Base-by-base conservation (phyloP, 2,113 vertebrate species). In the Phalacrocorax carbo region DNA sequence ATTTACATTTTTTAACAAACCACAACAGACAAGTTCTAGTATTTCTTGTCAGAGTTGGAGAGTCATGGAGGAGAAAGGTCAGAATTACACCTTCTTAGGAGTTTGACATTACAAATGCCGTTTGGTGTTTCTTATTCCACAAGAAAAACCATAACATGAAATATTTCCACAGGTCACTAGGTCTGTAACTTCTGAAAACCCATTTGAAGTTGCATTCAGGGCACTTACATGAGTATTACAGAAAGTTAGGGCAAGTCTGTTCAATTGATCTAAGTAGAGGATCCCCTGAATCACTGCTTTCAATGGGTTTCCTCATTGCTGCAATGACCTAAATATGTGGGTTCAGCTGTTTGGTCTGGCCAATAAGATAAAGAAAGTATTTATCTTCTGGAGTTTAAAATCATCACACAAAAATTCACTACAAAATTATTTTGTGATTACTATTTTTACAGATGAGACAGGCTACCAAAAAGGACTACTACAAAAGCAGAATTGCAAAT, bases 1-100 rank as follows among this genome's bases (percentile, higher is more conserved):
- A 91, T 96, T 95, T 94, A 90, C 84, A 78, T 92, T 76, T 94
- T 94, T 95, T 93, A 95, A 80, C 54, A 82, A 95, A 85, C 32
- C 66, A 80, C 54, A 89, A 72, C 40, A 91, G 29, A 51, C 16
- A 65, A 84, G 38, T 73, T 91, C 64, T 73, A 94, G 17, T 82
- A 79, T 49, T 79, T 91, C 61, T 57, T 66, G 54, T 73, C 81
- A 82, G 46, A 83, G 26, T 1, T 83, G 58, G n/a, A 72, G 49
- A 84, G 44, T 57, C 36, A 42, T 34, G 48, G 62, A 80, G 52
- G 25, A 93, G 21, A 46, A 90, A 51, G 62, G 82, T 80, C 66
- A 80, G 27, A 79, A 62, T 80, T 57, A 17, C 3, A 85, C 26
- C 46, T 82, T 75, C 40, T 81, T 40, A 48, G 46, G 15, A 51